These are phyloP conservation scores for Onychostruthus taczanowskii DNA, from an alignment of 2,113 vertebrate genomes.

Conservation along the genomic window DNA sequence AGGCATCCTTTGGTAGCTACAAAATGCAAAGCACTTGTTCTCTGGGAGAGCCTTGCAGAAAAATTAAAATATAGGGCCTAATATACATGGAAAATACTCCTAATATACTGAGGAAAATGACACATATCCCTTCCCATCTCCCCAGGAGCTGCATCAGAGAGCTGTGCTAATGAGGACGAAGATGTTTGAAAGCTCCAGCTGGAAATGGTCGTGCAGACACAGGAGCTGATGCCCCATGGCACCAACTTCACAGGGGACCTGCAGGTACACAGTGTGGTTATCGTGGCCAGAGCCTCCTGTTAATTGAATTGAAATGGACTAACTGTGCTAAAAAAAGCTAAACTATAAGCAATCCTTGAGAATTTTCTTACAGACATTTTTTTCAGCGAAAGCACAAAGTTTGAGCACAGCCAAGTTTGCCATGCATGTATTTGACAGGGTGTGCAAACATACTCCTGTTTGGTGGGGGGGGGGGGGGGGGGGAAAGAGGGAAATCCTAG, in stretches of 20 bases:
- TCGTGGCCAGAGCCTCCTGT: not conserved
- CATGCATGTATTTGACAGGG: accelerated
- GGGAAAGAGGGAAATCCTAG: accelerated
- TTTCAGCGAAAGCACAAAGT: not conserved
- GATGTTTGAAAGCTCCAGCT: not conserved
- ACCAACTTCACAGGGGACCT: not conserved
- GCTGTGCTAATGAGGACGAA: not conserved
- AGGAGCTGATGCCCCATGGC: not conserved
- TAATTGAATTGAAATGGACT: not conserved
- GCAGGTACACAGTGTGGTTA: accelerated
- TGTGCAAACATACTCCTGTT: accelerated
- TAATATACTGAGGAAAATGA: not conserved
- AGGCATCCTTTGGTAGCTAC: not conserved
- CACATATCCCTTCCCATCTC: not conserved
- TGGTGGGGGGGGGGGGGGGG: too few relatives aligned
- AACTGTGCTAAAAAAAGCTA: not conserved
- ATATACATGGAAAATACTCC: too few relatives aligned
- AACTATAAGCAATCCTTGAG: not conserved
- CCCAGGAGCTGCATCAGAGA: not conserved
- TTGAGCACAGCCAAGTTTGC: accelerated
- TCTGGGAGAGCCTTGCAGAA: not conserved
- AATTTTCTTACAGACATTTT: not conserved
- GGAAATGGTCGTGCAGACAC: accelerated
- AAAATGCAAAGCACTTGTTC: not conserved
- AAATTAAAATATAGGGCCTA: not conserved